Conservation (phyloP, 2,888 invertebrate genomes). For the Anarsia innoxiella region DNA sequence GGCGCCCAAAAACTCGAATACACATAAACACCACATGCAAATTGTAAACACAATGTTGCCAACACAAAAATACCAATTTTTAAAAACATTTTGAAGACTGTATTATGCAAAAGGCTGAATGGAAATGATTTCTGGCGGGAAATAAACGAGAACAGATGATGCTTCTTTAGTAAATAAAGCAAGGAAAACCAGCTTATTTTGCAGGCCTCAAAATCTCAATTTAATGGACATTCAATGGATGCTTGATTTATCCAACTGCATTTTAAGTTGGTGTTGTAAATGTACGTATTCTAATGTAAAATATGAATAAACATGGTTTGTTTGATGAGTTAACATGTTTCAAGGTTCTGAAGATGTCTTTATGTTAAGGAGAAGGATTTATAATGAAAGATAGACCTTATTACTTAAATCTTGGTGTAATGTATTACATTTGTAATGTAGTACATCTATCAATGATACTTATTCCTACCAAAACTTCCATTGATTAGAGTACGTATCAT, state of each 20-base stretch:
- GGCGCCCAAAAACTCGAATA: constrained; percentile 65
- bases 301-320: constrained; percentile 23
- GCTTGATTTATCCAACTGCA: neutral
- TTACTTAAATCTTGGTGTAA: too few relatives aligned
- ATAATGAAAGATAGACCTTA: too few relatives aligned
- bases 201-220: too few relatives aligned
- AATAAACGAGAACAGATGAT: constrained; percentile 13
- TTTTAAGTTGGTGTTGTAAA: constrained; percentile 1
- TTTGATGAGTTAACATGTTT: constrained; percentile 27
- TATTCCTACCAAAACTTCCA: too few relatives aligned
- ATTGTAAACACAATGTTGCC: constrained; percentile 25
- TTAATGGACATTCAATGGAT: neutral
- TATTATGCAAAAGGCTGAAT: constrained; percentile 15
- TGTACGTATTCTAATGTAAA: constrained; percentile 7
- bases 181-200: constrained; percentile 1
- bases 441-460: too few relatives aligned
- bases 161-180: constrained; percentile 2
- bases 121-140: constrained; percentile 23
- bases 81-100: constrained; percentile 17
- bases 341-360: constrained; percentile 25
- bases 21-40: constrained; percentile 23
- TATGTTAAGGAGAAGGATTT: constrained; percentile 1
- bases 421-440: too few relatives aligned
- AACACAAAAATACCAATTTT: constrained; percentile 24
- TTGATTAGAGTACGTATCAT: too few relatives aligned